phyloP scores from a whole-genome alignment of 2,888 invertebrate genomes.

The Cheilosia vernalis region DNA sequence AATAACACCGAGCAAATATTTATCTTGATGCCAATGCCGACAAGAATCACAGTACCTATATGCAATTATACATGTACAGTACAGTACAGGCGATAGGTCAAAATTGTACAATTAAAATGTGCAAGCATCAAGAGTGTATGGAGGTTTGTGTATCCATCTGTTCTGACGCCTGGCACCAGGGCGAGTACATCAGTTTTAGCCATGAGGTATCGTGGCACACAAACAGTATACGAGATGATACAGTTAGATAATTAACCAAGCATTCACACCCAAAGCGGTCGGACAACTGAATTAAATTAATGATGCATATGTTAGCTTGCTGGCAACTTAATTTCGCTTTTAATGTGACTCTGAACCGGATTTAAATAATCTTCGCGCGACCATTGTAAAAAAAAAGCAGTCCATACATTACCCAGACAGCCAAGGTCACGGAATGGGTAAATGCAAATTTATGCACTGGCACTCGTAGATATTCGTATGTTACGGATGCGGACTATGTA shows the following conservation, averaged over 20 bases:
- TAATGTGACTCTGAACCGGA: not conserved
- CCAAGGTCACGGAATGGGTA: conserved; percentile 38
- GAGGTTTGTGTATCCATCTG: not conserved
- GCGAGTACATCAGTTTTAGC: conserved; percentile 4
- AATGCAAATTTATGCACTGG: conserved; percentile 20
- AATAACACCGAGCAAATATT: conserved; percentile 26
- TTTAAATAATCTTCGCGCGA: conserved; percentile 18
- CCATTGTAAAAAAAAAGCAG: not conserved
- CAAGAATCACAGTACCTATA: conserved; percentile 17
- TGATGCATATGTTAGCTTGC: conserved; percentile 39
- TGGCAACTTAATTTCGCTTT: conserved; percentile 6
- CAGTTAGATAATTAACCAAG: conserved; percentile 64
- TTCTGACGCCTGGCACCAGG: not conserved
- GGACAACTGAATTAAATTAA: conserved; percentile 61
- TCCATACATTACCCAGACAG: conserved; percentile 8
- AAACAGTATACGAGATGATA: conserved; percentile 48
- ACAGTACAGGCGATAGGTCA: conserved; percentile 6
- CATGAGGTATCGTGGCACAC: conserved; percentile 3
- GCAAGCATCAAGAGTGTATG: conserved; percentile 16
- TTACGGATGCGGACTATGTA: not conserved
- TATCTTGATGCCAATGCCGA: conserved; percentile 11
- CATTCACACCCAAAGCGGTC: conserved; percentile 49
- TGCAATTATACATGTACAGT: no score
- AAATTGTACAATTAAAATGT: conserved; percentile 33
- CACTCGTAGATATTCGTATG: not conserved